phyloP scores from a whole-genome alignment of 2,888 invertebrate genomes.

The Bembecia ichneumoniformis region DNA sequence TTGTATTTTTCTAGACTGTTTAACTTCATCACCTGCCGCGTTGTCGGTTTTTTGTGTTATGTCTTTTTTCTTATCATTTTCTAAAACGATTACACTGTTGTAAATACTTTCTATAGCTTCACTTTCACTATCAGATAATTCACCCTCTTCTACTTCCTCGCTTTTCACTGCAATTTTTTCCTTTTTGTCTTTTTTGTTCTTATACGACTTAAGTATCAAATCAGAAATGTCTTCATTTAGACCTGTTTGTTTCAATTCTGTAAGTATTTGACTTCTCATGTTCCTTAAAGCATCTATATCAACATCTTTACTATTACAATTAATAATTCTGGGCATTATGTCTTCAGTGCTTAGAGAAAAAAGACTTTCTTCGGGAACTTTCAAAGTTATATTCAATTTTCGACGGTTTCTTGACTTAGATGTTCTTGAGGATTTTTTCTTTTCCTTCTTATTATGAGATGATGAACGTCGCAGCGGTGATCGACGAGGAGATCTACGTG shows the following conservation, averaged over 20 bases:
- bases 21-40: constrained; percentile 17
- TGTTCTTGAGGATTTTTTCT: constrained; percentile 36
- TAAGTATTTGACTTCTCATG: constrained; percentile 57
- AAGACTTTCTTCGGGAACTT: constrained; percentile 56
- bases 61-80: constrained; percentile 22
- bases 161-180: constrained; percentile 18
- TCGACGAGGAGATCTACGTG: constrained; percentile 32
- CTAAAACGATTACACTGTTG: constrained; percentile 42
- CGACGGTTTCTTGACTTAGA: constrained; percentile 24
- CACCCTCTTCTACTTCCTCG: constrained; percentile 57
- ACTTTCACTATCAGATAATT: constrained; percentile 62
- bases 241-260: constrained; percentile 59
- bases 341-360: constrained; percentile 52
- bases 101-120: constrained; percentile 58
- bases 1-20: constrained; percentile 43
- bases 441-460: constrained; percentile 40
- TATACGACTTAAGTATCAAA: constrained; percentile 55
- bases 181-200: constrained; percentile 21
- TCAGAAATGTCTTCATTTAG: constrained; percentile 59
- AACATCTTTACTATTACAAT: constrained; percentile 55
- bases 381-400: constrained; percentile 56
- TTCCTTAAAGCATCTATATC: constrained; percentile 63
- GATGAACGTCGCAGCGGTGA: constrained; percentile 27
- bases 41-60: constrained; percentile 12
- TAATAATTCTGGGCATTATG: constrained; percentile 55